phyloP scores from a whole-genome alignment of 2,888 invertebrate species.

The Ochlodes sylvanus region DNA sequence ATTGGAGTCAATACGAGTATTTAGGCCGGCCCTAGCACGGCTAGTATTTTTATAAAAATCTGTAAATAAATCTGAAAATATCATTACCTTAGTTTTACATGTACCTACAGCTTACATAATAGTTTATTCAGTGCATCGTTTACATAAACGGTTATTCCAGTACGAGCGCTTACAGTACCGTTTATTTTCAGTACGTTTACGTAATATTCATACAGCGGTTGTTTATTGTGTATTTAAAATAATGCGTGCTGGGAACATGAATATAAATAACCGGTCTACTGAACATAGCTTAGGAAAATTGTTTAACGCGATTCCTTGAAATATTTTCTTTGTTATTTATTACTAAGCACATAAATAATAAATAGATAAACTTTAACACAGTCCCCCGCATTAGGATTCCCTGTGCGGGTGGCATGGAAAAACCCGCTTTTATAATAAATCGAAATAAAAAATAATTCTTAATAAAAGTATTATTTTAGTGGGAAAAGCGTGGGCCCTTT shows the following conservation, averaged over 20 bases:
- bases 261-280: slow-evolving; percentile 27
- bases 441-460: no score
- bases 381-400: no score
- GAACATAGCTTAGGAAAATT: slow-evolving; percentile 24
- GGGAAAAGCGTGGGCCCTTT: no score
- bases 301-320: slow-evolving; percentile 17
- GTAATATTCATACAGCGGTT: slow-evolving; percentile 28
- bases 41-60: no score
- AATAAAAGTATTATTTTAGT: no score
- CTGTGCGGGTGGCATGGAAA: no score
- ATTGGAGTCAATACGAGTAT: no score
- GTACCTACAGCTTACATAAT: neutral
- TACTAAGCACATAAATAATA: neutral
- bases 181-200: slow-evolving; percentile 20
- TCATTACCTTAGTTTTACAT: neutral
- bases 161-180: slow-evolving; percentile 13
- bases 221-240: slow-evolving; percentile 35
- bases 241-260: slow-evolving; percentile 33
- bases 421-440: no score
- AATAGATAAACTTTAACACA: no score
- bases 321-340: slow-evolving; percentile 22
- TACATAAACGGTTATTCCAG: slow-evolving; percentile 15
- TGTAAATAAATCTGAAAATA: no score
- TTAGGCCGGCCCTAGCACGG: no score
- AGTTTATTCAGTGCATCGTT: slow-evolving; percentile 5